phyloP scores from a whole-genome alignment of 2,797 vertebrate genomes.

The Bucorvus abyssinicus region DNA sequence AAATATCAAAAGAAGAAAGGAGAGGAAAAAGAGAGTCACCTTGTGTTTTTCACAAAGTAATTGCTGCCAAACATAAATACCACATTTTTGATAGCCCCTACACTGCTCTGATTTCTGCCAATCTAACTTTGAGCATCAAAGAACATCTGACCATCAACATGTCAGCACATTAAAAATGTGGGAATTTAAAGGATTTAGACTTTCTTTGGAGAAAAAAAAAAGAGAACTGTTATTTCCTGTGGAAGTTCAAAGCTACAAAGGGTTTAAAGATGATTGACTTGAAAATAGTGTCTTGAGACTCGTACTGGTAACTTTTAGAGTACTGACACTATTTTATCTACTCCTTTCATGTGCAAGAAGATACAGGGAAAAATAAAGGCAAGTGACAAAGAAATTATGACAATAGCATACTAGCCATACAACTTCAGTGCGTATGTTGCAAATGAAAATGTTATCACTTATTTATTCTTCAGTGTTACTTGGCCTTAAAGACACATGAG shows the following conservation, averaged over 20 bases:
- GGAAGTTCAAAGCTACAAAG: slow-evolving; percentile 66
- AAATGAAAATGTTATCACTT: not conserved
- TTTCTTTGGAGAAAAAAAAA: slow-evolving; percentile 25
- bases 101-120: slow-evolving; percentile 69
- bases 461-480: not conserved
- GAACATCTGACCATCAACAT: slow-evolving; percentile 73
- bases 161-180: slow-evolving; percentile 72
- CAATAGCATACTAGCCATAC: not conserved
- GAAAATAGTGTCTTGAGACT: slow-evolving; percentile 67
- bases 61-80: slow-evolving; percentile 72
- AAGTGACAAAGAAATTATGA: slow-evolving; percentile 14
- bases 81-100: slow-evolving; percentile 62
- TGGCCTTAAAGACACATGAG: not conserved
- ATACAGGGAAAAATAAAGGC: not conserved
- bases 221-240: slow-evolving; percentile 66
- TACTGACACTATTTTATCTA: slow-evolving; percentile 50
- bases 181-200: slow-evolving; percentile 71
- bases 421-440: not conserved
- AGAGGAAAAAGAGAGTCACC: slow-evolving; percentile 67
- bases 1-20: not conserved
- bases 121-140: slow-evolving; percentile 68
- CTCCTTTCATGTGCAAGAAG: slow-evolving; percentile 14
- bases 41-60: slow-evolving; percentile 68
- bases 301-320: slow-evolving; percentile 24
- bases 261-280: slow-evolving; percentile 66